These are phyloP conservation scores for Megamerina dolium DNA, from an alignment of 2,888 invertebrate genomes.

Conservation along the genomic window DNA sequence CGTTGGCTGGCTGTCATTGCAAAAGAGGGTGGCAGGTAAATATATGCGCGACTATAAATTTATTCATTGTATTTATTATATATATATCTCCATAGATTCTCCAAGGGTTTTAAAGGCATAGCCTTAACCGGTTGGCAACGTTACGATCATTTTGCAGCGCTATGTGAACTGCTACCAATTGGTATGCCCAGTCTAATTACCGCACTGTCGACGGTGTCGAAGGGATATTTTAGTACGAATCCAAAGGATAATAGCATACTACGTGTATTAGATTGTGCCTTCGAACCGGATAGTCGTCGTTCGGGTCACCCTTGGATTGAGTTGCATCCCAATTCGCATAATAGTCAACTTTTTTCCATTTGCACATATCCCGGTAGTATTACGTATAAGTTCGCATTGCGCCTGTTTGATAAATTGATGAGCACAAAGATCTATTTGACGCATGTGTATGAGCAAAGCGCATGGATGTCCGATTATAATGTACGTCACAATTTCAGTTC, in stretches of 20 bases:
- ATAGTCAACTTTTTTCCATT: constrained; percentile 57
- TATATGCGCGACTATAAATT: background rate
- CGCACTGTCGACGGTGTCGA: constrained; percentile 54
- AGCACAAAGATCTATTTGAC: constrained; percentile 46
- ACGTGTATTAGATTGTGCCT: constrained; percentile 55
- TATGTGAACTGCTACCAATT: constrained; percentile 63
- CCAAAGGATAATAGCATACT: constrained; percentile 50
- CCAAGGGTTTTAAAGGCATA: constrained; percentile 44
- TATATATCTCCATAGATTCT: constrained; percentile 29
- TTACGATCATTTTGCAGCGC: constrained; percentile 65
- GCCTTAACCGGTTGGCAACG: constrained; percentile 50
- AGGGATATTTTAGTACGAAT: constrained; percentile 57
- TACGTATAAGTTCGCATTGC: constrained; percentile 51
- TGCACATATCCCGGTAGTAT: constrained; percentile 62
- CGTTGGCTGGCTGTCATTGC: constrained; percentile 64
- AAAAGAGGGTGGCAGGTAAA: constrained; percentile 52
- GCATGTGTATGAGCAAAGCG: constrained; percentile 42
- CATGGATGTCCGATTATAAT: constrained; percentile 69
- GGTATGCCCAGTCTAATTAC: constrained; percentile 61
- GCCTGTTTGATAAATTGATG: constrained; percentile 44
- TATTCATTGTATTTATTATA: background rate
- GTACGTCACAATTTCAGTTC: constrained; percentile 63
- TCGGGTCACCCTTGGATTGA: constrained; percentile 53
- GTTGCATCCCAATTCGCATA: constrained; percentile 56
- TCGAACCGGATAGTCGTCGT: constrained; percentile 44